These are phyloP conservation scores for Xylota segnis DNA, from an alignment of 2,888 invertebrate genomes.

Conservation along the genomic window DNA sequence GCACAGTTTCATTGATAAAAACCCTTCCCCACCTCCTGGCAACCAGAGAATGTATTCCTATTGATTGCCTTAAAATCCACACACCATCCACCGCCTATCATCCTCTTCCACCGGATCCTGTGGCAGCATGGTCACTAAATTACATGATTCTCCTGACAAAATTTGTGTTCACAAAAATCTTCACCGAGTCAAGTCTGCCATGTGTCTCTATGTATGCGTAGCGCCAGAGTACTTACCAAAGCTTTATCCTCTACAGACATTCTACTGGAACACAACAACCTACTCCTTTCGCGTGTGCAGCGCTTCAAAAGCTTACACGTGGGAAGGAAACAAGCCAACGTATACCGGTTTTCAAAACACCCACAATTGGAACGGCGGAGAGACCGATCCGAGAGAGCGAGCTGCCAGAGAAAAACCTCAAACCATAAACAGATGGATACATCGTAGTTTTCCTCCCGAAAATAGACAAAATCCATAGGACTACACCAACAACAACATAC, in stretches of 20 bases:
- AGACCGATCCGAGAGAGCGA: not conserved
- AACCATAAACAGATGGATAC: constrained; percentile 48
- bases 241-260: constrained; percentile 46
- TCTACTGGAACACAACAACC: constrained; percentile 29
- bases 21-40: not conserved
- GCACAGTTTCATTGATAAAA: constrained; percentile 62
- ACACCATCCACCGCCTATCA: constrained; percentile 31
- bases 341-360: constrained; percentile 14
- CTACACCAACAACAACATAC: constrained; percentile 28
- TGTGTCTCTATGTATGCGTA: not conserved
- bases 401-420: not conserved
- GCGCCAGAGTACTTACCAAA: constrained; percentile 1
- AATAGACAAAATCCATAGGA: constrained; percentile 48
- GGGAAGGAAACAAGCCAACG: constrained; percentile 48
- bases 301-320: constrained; percentile 53
- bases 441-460: constrained; percentile 46
- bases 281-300: constrained; percentile 46
- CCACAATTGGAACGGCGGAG: not conserved
- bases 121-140: constrained; percentile 30
- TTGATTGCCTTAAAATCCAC: constrained; percentile 43
- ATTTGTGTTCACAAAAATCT: not conserved
- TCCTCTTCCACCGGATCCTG: not conserved
- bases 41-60: constrained; percentile 27
- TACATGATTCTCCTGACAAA: constrained; percentile 7
- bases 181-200: not conserved